Evolutionary conservation across 1,140 invertebrate genomes (phyloP), one percentile per base, ranked within the genome.

Genomic region (Drosophila gunungcola): DNA sequence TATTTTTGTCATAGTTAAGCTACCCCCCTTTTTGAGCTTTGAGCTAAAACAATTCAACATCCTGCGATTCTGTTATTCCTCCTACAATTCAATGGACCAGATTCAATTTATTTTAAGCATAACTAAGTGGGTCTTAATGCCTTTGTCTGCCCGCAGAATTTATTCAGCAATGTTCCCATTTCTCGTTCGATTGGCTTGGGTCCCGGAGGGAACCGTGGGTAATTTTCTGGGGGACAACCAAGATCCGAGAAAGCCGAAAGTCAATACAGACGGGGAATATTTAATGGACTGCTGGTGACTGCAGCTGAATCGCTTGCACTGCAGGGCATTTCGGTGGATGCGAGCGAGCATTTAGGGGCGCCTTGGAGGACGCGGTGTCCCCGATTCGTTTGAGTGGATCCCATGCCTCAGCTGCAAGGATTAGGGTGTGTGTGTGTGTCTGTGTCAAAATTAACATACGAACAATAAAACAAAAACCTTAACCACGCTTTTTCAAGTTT

Each of bases 241-340:
- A 21, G 53, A 69, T 46, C 46, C 29, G 5, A 9, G 48, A 45
- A 45, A 48, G 45, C 29, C 25, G 62, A 64, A 62, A 73, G 41
- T 48, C 63, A 81, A 73, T 62, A 62, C 57, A 55, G 76, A 38
- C 36, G 54, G 52, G 72, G 69, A 75, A 86, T 78, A 67, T 78
- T 78, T 61, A 85, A 78, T 70, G 56, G 56, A 45, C 25, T 42
- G 39, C 73, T 73, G 65, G 51, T 42, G 53, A 36, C 52, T 77
- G 64, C 78, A 55, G 38, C 32, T 41, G 39, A 48, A 48, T 65
- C 56, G 42, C 53, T 29, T 63, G 48, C 68, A 73, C 58, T 78
- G 62, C 62, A 60, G 77, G 41, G 13, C 45, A 57, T 34, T 60
- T 25, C 4, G 25, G 32, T 13, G 10, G 32, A 21, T 36, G 32